Conservation (phyloP, 37 sponge, comb jelly and placozoan genomes). For the Geodia barretti region DNA sequence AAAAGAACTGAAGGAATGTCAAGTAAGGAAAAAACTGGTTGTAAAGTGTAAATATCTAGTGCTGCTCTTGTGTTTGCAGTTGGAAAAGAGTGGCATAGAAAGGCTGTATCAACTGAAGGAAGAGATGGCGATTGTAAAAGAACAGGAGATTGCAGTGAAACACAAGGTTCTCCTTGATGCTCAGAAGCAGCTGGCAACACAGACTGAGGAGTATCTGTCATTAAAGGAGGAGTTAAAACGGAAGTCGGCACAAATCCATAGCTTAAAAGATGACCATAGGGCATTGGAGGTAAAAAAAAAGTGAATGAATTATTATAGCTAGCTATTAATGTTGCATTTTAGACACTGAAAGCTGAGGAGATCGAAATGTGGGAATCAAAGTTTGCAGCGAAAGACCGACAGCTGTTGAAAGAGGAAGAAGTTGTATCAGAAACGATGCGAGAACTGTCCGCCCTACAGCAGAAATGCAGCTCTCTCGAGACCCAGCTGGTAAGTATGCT, state of each 20-base stretch:
- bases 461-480: background rate
- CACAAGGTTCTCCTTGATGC: background rate
- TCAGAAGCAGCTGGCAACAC: background rate
- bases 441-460: background rate
- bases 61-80: too few species aligned
- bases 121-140: background rate
- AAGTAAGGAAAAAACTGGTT: too few species aligned
- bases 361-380: background rate
- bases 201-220: background rate
- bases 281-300: background rate
- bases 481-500: too few species aligned
- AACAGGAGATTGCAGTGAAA: background rate
- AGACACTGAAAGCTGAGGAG: too few species aligned
- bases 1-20: background rate
- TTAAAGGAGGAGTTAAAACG: background rate
- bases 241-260: background rate
- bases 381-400: background rate
- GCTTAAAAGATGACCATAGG: background rate
- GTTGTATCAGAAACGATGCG: background rate
- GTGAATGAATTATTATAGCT: background rate
- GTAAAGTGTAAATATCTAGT: too few species aligned
- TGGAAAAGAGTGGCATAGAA: background rate
- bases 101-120: background rate
- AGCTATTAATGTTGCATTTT: background rate
- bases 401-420: background rate